phyloP scores from a whole-genome alignment of 2,113 vertebrate genomes.

The Ascaphus truei region DNA sequence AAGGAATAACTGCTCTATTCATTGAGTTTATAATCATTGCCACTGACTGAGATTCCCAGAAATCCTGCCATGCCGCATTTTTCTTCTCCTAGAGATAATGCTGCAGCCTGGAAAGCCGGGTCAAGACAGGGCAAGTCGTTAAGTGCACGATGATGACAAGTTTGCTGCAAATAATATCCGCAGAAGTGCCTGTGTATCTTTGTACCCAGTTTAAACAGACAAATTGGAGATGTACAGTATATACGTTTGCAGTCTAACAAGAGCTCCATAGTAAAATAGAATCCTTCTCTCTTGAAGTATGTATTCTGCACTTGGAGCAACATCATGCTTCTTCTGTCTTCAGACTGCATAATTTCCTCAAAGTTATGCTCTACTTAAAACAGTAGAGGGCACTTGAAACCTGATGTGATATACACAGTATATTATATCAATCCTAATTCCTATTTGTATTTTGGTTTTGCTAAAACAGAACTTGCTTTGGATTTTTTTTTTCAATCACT shows the following conservation, averaged over 20 bases:
- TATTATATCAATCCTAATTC: too few species aligned
- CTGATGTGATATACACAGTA: too few species aligned
- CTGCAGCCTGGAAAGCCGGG: neutral
- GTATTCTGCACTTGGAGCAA: too few species aligned
- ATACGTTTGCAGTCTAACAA: neutral
- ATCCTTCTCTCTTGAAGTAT: neutral
- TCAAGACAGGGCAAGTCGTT: neutral
- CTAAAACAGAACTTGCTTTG: too few species aligned
- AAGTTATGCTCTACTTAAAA: neutral
- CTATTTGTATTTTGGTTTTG: too few species aligned
- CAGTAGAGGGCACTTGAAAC: neutral
- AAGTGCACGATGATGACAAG: neutral
- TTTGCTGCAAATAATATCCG: too few species aligned
- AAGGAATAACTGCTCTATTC: conserved; percentile 4
- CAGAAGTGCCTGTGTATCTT: neutral
- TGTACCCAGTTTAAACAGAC: neutral
- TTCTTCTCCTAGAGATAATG: conserved; percentile 6
- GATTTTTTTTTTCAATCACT: too few species aligned
- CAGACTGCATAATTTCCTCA: neutral
- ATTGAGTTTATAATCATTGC: conserved; percentile 18
- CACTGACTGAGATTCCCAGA: conserved; percentile 31
- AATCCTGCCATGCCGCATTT: neutral
- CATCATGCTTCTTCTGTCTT: too few species aligned
- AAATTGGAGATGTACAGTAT: too few species aligned
- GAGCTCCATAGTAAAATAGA: neutral